phyloP scores from a whole-genome alignment of 2,113 vertebrate genomes.

The Glaucidium brasilianum region DNA sequence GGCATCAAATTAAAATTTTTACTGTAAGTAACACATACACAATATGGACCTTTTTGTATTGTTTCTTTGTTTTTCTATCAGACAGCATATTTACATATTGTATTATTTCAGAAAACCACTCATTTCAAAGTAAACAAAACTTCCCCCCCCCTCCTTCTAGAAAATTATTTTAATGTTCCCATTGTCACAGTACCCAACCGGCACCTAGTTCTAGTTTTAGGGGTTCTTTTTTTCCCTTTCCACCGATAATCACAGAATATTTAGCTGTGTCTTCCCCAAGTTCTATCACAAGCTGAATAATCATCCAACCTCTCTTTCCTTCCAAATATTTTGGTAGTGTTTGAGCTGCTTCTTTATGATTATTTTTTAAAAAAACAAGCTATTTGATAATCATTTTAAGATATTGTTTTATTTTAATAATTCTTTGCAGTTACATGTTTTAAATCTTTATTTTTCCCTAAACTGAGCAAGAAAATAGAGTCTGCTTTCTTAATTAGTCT shows the following conservation, averaged over 20 bases:
- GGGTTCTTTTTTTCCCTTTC: neutral
- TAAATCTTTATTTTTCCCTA: conserved; percentile 72
- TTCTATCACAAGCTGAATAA: neutral
- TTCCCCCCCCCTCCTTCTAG: neutral
- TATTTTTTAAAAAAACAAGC: neutral
- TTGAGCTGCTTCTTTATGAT: neutral
- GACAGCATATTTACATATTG: neutral
- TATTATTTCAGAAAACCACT: conserved; percentile 21
- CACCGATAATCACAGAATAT: neutral
- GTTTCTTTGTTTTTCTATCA: conserved; percentile 73
- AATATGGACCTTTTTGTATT: conserved; percentile 72
- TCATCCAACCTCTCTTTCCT: neutral
- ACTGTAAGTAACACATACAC: conserved; percentile 77
- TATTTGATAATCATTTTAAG: conserved; percentile 55
- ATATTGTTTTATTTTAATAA: conserved; percentile 60
- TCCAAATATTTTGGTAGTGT: conserved; percentile 19
- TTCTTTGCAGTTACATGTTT: conserved; percentile 65
- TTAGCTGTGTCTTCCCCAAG: neutral
- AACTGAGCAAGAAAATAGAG: conserved; percentile 72
- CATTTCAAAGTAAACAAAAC: conserved; percentile 64
- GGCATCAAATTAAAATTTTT: conserved; percentile 80
- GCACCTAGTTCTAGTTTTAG: neutral
- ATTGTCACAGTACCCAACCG: neutral
- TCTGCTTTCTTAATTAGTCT: conserved; percentile 82
- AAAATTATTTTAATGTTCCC: neutral